phyloP scores from a whole-genome alignment of 2,888 invertebrate genomes.

The Luffia ferchaultella region DNA sequence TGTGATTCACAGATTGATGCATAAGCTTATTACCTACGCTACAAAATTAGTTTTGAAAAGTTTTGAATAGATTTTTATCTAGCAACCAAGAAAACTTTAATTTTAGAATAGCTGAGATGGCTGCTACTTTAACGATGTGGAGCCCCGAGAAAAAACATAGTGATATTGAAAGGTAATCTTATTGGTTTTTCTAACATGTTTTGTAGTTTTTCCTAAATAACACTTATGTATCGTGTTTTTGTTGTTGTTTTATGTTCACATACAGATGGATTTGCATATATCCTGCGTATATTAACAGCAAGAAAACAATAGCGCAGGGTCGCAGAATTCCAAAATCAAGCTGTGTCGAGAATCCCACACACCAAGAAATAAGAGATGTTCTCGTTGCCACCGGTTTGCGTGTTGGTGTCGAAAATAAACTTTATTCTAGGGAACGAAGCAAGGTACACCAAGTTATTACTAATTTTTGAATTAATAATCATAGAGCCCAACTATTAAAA shows the following conservation, averaged over 20 bases:
- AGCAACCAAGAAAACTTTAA: too few species aligned
- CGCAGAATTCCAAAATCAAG: constrained; percentile 82
- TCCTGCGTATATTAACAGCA: constrained; percentile 95
- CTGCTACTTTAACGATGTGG: constrained; percentile 68
- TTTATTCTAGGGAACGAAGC: constrained; percentile 90
- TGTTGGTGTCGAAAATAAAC: constrained; percentile 91
- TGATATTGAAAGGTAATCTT: constrained; percentile 61
- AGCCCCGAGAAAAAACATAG: constrained; percentile 80
- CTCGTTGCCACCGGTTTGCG: constrained; percentile 82
- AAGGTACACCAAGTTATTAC: too few species aligned
- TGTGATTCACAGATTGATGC: too few species aligned
- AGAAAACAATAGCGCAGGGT: constrained; percentile 90
- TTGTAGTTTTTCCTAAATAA: constrained; percentile 1
- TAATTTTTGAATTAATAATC: too few species aligned
- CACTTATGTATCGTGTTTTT: not conserved
- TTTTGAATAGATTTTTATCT: too few species aligned
- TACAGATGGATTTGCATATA: constrained; percentile 95
- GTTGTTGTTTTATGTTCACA: constrained; percentile 4
- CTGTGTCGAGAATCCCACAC: constrained; percentile 95
- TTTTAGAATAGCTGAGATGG: constrained; percentile 32
- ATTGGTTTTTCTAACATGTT: constrained; percentile 6
- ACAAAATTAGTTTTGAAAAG: too few species aligned
- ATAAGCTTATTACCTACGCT: too few species aligned
- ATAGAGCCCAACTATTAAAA: too few species aligned
- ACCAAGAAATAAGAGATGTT: constrained; percentile 94